Base-by-base conservation (phyloP, 2,888 invertebrate species). In the Pyralis farinalis region DNA sequence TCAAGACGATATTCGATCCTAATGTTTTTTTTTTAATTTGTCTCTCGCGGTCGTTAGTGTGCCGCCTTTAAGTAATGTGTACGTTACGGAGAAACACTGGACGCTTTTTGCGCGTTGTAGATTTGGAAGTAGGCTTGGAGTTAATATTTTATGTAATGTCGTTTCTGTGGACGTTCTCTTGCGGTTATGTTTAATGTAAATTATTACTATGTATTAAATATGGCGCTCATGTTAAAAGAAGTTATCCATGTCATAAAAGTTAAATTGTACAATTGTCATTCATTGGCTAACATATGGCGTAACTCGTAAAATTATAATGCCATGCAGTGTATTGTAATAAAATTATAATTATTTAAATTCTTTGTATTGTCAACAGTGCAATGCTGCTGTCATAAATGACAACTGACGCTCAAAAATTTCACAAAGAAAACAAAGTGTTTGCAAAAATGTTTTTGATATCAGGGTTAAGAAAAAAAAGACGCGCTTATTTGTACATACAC, bases 1-100 rank as follows among this genome's bases (percentile, higher is more conserved):
- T 88, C 87, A 88, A 79, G 74, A 83, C 80, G 80, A 81, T 85
- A 80, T 84, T 86, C 84, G 84, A 80, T 85, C 84, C 83, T 84
- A 82, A 75, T 74, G 60, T 73, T 76, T 65, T 70, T 71, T 10
- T 31, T 31, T 31, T 31, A 12, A 58, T 63, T 75, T 72, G 16
- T 77, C 67, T 75, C 71, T 72, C 59, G 77, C 76, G 79, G 79
- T 75, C 56, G 62, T 55, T 67, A 68, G 63, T 69, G 75, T 68
- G 57, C 76, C 81, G 78, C 77, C 71, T 74, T 63, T 65, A 67
- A 71, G 75, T 76, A 78, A 74, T 76, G 72, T 80, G 76, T 76
- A 78, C 63, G 66, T 71, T 71, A 72, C 49, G 62, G 51, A 46
- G 52, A 57, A 50, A 64, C 49, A 70, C 67, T 67, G 84, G 78